Evolutionary conservation across 2,113 vertebrate genomes (phyloP), one percentile per base, ranked within the genome.

Genomic region (Ammodytes dubius): DNA sequence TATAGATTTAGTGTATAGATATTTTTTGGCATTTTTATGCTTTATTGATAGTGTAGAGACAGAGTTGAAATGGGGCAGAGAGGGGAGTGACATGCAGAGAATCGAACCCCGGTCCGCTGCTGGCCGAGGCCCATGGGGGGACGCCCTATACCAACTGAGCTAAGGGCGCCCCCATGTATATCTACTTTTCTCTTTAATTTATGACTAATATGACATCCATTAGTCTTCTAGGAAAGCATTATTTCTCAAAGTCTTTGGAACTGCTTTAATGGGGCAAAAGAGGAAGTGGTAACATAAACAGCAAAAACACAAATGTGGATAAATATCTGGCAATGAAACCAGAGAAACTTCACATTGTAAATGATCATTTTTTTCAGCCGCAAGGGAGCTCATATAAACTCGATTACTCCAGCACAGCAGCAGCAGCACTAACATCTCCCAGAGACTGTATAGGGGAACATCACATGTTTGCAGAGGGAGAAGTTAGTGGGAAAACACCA

Each of bases 341-440:
- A 67, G 47, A 64, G 37, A 39, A 73, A 70, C 68, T 82, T 87
- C 35, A 49, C 70, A 47, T 79, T 74, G 50, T 81, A 91, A 85
- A 88, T 79, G 70, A 81, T 82, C 3, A 76, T 79, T 74, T 72
- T 74, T 73, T 70, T 6, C 35, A 79, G 82, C 84, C 65, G 15
- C 81, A 4, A 74, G 88, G 80, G 87, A 89, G 72, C 61, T 86
- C 76, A 70, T 72, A 68, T 77, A 84, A 88, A 82, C 74, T 73
- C 66, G 59, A 77, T 88, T 79, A 87, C 86, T 69, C 35, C 50
- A 68, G 60, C 60, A 70, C 74, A 61, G 74, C 65, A 53, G 46
- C 84, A 80, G 80, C 84, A 84, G 80, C 86, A 46, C 59, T 37
- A 64, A 75, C 58, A 83, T 60, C 27, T 27, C 27, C 77, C 73